Percentiles rank a stretch among this genome's conserved stretches.
These are phyloP conservation scores for Nesoenas mayeri DNA, from an alignment of 2,113 vertebrate genomes.

Conservation along the genomic window DNA sequence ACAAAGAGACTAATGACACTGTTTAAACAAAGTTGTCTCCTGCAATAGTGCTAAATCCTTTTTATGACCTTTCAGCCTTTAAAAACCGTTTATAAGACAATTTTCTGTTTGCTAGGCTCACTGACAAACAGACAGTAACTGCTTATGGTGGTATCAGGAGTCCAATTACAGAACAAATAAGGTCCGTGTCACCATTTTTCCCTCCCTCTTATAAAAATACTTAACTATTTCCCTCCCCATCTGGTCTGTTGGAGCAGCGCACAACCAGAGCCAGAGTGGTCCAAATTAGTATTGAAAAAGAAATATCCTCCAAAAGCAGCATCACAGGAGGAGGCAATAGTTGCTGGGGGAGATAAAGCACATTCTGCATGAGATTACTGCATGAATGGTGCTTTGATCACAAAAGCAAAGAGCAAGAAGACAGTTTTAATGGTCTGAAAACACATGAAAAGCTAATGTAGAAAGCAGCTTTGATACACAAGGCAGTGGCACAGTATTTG, in stretches of 20 bases:
- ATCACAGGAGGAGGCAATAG: neutral
- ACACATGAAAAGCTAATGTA: neutral
- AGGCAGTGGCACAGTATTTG: neutral
- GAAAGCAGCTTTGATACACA: slow-evolving; percentile 1
- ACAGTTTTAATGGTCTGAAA: neutral
- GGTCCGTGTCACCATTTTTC: neutral
- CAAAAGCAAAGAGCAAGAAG: neutral
- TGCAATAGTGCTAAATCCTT: neutral
- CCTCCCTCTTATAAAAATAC: neutral
- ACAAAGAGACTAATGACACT: neutral
- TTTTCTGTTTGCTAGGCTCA: neutral
- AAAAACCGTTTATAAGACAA: slow-evolving; percentile 8
- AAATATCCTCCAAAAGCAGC: neutral
- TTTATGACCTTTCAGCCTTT: slow-evolving; percentile 15
- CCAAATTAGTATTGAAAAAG: neutral
- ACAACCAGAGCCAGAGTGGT: neutral
- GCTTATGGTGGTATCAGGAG: neutral
- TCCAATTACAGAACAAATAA: neutral
- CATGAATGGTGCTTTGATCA: neutral
- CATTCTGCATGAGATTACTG: neutral
- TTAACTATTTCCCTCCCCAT: neutral
- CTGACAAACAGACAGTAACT: neutral
- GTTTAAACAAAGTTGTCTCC: slow-evolving; percentile 11
- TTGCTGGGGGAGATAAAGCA: neutral
- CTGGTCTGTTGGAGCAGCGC: neutral